Evolutionary conservation across 2,888 invertebrate genomes (phyloP).

Genomic region (Tridacna crocea): DNA sequence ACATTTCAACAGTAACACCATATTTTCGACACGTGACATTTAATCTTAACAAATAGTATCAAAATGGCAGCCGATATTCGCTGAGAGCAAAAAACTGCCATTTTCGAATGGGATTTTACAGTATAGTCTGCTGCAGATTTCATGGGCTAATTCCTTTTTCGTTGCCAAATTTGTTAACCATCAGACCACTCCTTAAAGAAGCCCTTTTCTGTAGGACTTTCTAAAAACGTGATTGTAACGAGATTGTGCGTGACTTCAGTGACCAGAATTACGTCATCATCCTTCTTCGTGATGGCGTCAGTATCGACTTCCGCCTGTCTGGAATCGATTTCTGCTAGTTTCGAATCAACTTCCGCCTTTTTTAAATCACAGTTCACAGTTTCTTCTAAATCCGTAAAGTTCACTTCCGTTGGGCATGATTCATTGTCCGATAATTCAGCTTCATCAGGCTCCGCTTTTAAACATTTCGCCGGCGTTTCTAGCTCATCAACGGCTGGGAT

Average conservation of each 20-base stretch:
- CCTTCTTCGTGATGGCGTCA: background rate
- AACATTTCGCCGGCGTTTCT: conserved; percentile 6
- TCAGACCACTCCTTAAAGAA: conserved; percentile 69
- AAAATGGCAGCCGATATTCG: too few species aligned
- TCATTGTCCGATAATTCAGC: conserved; percentile 24
- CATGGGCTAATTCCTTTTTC: too few species aligned
- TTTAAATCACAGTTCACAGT: background rate
- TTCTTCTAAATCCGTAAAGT: background rate
- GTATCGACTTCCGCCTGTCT: background rate
- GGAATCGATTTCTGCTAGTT: background rate
- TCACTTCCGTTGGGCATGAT: conserved; percentile 9
- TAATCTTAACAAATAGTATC: too few species aligned
- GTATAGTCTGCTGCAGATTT: too few species aligned
- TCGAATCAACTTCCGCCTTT: background rate
- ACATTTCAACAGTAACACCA: too few species aligned
- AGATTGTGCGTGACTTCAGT: conserved; percentile 77
- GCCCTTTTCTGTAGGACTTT: conserved; percentile 73
- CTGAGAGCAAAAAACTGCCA: too few species aligned
- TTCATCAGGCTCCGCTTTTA: background rate
- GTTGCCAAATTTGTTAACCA: conserved; percentile 3
- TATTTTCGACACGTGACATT: too few species aligned
- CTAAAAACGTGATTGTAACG: conserved; percentile 76
- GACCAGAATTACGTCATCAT: conserved; percentile 65
- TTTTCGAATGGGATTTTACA: too few species aligned
- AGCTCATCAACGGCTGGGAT: conserved; percentile 39